Conservation (phyloP, 2,113 vertebrate species). For the Rhipidura dahli region DNA sequence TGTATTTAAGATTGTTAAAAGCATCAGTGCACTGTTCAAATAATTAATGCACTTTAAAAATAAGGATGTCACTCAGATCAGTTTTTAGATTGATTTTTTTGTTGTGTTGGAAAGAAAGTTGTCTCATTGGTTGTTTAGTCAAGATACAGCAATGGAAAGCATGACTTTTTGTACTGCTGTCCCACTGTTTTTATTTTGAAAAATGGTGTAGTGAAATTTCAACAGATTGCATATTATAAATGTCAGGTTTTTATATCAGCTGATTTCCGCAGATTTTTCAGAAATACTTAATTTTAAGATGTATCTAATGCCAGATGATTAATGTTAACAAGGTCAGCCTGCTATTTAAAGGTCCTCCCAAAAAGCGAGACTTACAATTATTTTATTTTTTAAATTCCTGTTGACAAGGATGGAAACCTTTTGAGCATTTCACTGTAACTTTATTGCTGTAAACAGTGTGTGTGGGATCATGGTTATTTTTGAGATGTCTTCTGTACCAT, state of each 20-base stretch:
- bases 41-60: slow-evolving; percentile 29
- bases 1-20: background rate
- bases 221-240: background rate
- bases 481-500: background rate
- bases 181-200: background rate
- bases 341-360: background rate
- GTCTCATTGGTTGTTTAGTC: background rate
- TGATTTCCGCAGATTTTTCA: background rate
- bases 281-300: background rate
- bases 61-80: background rate
- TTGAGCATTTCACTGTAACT: background rate
- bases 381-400: background rate
- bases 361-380: background rate
- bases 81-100: background rate
- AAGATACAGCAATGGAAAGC: background rate
- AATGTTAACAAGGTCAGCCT: background rate
- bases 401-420: background rate
- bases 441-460: background rate
- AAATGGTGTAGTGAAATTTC: background rate
- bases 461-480: background rate
- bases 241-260: background rate
- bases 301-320: background rate
- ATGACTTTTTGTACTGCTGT: background rate
- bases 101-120: background rate
- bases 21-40: background rate